phyloP scores from a whole-genome alignment of 2,113 vertebrate genomes.

The Aramus guarauna region DNA sequence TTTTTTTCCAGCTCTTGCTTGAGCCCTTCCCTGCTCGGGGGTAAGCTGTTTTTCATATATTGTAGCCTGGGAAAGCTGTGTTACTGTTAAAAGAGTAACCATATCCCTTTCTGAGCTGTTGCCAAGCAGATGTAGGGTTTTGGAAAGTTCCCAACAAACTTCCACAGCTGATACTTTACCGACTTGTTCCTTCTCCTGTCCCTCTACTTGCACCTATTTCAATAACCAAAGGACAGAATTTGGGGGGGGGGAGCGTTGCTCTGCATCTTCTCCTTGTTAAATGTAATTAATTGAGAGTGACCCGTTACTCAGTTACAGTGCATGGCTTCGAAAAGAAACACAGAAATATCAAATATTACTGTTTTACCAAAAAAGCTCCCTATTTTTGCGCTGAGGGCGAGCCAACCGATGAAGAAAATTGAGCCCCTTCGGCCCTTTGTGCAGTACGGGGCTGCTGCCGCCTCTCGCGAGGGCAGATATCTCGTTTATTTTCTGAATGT shows the following conservation, averaged over 20 bases:
- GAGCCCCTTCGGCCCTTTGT: background rate
- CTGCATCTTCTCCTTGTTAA: constrained; percentile 34
- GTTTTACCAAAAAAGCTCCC: background rate
- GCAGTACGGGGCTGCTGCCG: background rate
- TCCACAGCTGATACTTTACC: constrained; percentile 72
- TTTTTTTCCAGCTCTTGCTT: background rate
- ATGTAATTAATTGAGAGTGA: constrained; percentile 41
- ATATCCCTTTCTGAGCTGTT: constrained; percentile 77
- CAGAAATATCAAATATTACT: constrained; percentile 10
- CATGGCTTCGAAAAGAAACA: background rate
- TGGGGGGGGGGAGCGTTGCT: constrained; percentile 19
- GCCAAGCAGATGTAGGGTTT: constrained; percentile 83
- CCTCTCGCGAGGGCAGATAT: background rate
- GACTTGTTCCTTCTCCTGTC: constrained; percentile 64
- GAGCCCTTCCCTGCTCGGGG: constrained; percentile 62
- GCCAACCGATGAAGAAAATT: background rate
- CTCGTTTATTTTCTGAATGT: background rate
- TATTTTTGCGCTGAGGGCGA: background rate
- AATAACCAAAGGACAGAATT: constrained; percentile 43
- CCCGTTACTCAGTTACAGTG: background rate
- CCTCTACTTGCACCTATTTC: constrained; percentile 63
- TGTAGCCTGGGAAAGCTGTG: constrained; percentile 80
- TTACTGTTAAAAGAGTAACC: constrained; percentile 80
- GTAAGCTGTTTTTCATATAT: constrained; percentile 79
- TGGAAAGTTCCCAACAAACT: constrained; percentile 81